These are phyloP conservation scores for Danio aesculapii DNA, from an alignment of 2,797 vertebrate species.

Conservation along the genomic window DNA sequence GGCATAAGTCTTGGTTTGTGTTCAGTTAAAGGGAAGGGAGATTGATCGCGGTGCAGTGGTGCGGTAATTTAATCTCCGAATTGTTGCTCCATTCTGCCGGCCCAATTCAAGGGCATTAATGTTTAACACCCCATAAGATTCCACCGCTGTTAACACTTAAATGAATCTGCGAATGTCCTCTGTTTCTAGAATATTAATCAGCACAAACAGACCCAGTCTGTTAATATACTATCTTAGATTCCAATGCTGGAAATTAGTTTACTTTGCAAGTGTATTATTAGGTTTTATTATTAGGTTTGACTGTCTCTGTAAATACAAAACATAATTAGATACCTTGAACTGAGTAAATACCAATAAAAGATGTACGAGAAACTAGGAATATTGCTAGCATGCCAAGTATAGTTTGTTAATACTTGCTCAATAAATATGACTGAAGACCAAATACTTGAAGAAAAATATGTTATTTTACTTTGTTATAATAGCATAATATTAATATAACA, in stretches of 20 bases:
- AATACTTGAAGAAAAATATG: no score
- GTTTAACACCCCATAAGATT: slow-evolving; percentile 61
- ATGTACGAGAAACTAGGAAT: neutral
- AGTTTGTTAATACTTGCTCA: no score
- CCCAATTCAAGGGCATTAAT: slow-evolving; percentile 55
- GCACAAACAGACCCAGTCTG: neutral
- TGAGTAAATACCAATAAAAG: neutral
- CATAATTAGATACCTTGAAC: neutral
- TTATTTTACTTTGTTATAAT: no score
- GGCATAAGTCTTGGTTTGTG: neutral
- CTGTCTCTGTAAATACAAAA: neutral
- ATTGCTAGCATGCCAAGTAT: neutral
- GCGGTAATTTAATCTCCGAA: slow-evolving; percentile 59
- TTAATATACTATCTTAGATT: neutral
- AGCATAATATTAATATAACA: no score
- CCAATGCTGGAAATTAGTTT: neutral
- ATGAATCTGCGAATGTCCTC: slow-evolving; percentile 59
- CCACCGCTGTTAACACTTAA: slow-evolving; percentile 59
- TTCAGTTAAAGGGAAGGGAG: slow-evolving; percentile 8
- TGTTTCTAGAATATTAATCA: slow-evolving; percentile 61
- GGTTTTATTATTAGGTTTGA: no score
- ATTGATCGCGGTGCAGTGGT: slow-evolving; percentile 47
- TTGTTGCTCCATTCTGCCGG: slow-evolving; percentile 51
- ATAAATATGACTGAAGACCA: no score
- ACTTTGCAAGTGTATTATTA: neutral